Evolutionary conservation across 2,888 invertebrate species (phyloP).

Genomic region (Mycalesis mineus): DNA sequence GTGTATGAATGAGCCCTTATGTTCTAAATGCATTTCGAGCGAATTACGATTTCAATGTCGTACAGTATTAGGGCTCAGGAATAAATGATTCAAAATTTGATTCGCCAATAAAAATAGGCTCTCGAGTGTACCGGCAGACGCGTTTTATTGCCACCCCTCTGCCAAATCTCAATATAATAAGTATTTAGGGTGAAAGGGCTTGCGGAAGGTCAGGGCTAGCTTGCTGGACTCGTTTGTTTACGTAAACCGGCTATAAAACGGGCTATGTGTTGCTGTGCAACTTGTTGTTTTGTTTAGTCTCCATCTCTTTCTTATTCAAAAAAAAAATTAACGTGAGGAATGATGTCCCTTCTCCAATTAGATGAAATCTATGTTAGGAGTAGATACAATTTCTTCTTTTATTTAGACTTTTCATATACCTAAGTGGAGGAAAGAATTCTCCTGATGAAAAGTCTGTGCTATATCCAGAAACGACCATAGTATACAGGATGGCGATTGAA

Average conservation of each 20-base stretch:
- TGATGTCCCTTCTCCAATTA: too few species aligned
- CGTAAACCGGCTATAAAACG: background rate
- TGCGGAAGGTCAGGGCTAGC: conserved; percentile 36
- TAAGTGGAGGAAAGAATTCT: too few species aligned
- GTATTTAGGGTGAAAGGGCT: conserved; percentile 33
- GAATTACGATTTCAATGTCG: background rate
- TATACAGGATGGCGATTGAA: too few species aligned
- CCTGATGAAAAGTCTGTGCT: too few species aligned
- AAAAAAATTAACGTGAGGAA: too few species aligned
- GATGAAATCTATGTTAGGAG: too few species aligned
- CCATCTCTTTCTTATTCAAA: too few species aligned
- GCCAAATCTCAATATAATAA: conserved; percentile 22
- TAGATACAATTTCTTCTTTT: too few species aligned
- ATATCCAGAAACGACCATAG: too few species aligned
- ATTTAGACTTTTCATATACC: too few species aligned
- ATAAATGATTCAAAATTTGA: conserved; percentile 9
- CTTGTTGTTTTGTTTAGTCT: background rate
- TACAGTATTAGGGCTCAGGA: background rate
- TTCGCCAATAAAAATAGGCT: background rate
- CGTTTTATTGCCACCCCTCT: conserved; percentile 22
- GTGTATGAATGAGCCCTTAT: too few species aligned
- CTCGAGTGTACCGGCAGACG: background rate
- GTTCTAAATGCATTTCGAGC: too few species aligned
- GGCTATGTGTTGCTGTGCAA: background rate
- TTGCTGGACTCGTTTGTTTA: background rate